Conservation (phyloP, 2,113 vertebrate species). For the Chamaea fasciata region DNA sequence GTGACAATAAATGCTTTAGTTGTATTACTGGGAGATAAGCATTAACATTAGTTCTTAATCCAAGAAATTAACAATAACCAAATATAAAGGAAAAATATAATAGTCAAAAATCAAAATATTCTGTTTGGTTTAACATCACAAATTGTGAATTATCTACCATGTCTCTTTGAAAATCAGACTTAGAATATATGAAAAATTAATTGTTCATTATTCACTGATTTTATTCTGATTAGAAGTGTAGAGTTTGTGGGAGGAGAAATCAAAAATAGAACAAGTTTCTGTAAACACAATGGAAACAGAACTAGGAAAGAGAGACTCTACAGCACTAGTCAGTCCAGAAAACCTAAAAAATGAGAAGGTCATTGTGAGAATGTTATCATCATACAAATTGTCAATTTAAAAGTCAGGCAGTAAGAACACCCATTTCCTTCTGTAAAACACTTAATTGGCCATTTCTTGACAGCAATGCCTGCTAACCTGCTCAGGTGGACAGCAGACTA, state of each 20-base stretch:
- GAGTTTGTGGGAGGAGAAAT: not conserved
- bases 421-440: not conserved
- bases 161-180: not conserved
- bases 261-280: not conserved
- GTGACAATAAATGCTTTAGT: not conserved
- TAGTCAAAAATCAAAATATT: not conserved
- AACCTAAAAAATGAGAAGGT: not conserved
- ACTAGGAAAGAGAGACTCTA: not conserved
- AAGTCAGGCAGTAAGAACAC: not conserved
- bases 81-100: not conserved
- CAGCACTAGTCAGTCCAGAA: not conserved
- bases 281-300: not conserved
- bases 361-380: not conserved
- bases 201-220: not conserved
- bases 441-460: not conserved
- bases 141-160: not conserved
- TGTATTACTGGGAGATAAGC: not conserved
- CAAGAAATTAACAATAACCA: not conserved
- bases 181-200: not conserved
- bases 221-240: not conserved
- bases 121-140: not conserved
- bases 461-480: not conserved
- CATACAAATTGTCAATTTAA: not conserved
- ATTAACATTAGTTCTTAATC: not conserved
- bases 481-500: not conserved